A percentile compares a stretch with the other conserved stretches of the same genome.
Evolutionary conservation across 1,140 invertebrate species (phyloP).

Genomic region (Lasioglossum albipes): DNA sequence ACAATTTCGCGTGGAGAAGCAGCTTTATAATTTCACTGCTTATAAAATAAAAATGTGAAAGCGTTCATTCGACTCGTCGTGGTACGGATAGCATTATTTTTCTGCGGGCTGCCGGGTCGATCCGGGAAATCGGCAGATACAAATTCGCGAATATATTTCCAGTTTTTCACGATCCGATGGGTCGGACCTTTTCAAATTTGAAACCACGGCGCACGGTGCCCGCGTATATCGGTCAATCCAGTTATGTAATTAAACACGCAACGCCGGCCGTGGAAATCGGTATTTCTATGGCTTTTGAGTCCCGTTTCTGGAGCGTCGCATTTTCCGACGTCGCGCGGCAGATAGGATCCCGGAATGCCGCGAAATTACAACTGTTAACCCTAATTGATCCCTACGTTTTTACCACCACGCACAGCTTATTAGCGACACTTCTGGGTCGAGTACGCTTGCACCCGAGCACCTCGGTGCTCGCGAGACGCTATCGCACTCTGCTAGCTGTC

Average conservation of each 20-base stretch:
- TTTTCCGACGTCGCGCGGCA: neutral
- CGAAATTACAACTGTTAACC: slow-evolving; percentile 61
- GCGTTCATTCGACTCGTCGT: too few species aligned
- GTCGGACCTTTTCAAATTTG: slow-evolving; percentile 8
- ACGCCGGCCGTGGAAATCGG: neutral
- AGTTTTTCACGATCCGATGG: neutral
- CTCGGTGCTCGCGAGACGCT: neutral
- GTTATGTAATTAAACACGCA: slow-evolving; percentile 67
- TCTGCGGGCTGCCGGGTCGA: neutral
- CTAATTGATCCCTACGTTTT: slow-evolving; percentile 61
- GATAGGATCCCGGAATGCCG: slow-evolving; percentile 49
- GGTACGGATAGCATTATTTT: too few species aligned
- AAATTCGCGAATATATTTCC: neutral
- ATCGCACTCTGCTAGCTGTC: neutral
- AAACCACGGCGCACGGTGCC: neutral
- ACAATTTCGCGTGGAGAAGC: too few species aligned
- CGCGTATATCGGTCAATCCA: slow-evolving; percentile 71
- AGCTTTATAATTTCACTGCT: too few species aligned
- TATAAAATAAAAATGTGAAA: too few species aligned
- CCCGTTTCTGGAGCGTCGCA: neutral
- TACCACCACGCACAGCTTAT: slow-evolving; percentile 54
- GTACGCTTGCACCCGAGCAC: slow-evolving; percentile 2
- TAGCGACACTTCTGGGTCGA: slow-evolving; percentile 37
- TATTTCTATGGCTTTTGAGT: slow-evolving; percentile 56
- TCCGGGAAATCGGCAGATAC: neutral